Evolutionary conservation across 2,888 invertebrate species (phyloP).

Genomic region (Coronaproctus castanopsis): DNA sequence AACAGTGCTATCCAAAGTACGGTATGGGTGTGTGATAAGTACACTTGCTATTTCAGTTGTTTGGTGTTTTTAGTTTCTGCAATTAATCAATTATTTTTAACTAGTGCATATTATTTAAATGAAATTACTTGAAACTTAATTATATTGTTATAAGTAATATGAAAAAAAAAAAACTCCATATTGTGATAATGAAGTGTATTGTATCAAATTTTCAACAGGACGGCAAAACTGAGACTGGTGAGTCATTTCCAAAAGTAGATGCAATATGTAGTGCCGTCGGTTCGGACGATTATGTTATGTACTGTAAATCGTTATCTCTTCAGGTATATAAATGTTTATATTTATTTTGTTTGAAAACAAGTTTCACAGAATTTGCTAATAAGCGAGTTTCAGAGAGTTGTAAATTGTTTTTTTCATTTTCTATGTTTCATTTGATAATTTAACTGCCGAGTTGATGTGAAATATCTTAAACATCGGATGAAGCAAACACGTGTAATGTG

Average conservation of each 20-base stretch:
- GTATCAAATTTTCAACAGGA: constrained; percentile 27
- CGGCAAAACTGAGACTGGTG: constrained; percentile 41
- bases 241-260: constrained; percentile 65
- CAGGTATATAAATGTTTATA: constrained; percentile 40
- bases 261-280: constrained; percentile 82
- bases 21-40: too few species aligned
- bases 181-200: background rate
- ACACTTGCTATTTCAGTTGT: too few species aligned
- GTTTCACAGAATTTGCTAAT: background rate
- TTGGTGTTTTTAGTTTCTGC: too few species aligned
- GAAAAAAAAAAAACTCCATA: background rate
- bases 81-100: too few species aligned
- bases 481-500: too few species aligned
- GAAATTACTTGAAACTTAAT: too few species aligned
- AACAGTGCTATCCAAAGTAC: too few species aligned
- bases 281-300: constrained; percentile 82
- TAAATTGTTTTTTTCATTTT: too few species aligned
- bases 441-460: too few species aligned
- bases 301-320: constrained; percentile 87
- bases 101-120: too few species aligned
- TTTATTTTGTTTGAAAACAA: background rate
- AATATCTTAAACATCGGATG: too few species aligned
- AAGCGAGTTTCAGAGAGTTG: background rate
- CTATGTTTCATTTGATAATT: background rate
- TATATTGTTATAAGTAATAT: background rate